phyloP scores from a whole-genome alignment of 2,797 vertebrate species.

The Helostoma temminkii region DNA sequence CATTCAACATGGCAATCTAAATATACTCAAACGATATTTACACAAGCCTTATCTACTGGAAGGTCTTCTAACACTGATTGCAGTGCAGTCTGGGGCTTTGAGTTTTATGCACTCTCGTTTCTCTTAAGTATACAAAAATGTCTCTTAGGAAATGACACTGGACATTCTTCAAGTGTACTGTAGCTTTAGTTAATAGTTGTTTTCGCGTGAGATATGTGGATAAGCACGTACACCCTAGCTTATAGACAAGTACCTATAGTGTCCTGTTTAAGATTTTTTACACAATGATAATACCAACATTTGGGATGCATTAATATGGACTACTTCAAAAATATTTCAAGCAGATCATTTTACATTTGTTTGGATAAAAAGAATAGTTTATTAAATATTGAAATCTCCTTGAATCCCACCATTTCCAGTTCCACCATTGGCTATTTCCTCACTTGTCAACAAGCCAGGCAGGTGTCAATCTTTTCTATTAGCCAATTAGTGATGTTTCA shows the following conservation, averaged over 20 bases:
- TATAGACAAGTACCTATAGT: background rate
- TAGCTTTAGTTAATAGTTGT: conserved; percentile 13
- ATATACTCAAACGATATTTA: conserved; percentile 70
- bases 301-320: too few relatives aligned
- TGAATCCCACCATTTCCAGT: too few relatives aligned
- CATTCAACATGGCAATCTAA: conserved; percentile 67
- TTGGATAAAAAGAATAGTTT: too few relatives aligned
- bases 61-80: conserved; percentile 49
- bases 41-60: conserved; percentile 71
- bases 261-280: too few relatives aligned
- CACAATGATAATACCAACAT: too few relatives aligned
- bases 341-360: too few relatives aligned
- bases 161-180: conserved; percentile 26
- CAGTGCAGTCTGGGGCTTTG: conserved; percentile 36
- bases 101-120: conserved; percentile 38
- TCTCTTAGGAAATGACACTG: conserved; percentile 29
- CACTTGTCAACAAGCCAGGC: too few relatives aligned
- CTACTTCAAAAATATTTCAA: too few relatives aligned
- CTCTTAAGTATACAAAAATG: conserved; percentile 24
- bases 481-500: too few relatives aligned
- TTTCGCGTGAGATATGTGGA: conserved; percentile 15
- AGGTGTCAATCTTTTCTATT: too few relatives aligned
- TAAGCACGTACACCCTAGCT: conserved; percentile 1
- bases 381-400: too few relatives aligned
- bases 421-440: too few relatives aligned